Evolutionary conservation across 2,888 invertebrate genomes (phyloP).

Genomic region (Dolichomitus sp.): DNA sequence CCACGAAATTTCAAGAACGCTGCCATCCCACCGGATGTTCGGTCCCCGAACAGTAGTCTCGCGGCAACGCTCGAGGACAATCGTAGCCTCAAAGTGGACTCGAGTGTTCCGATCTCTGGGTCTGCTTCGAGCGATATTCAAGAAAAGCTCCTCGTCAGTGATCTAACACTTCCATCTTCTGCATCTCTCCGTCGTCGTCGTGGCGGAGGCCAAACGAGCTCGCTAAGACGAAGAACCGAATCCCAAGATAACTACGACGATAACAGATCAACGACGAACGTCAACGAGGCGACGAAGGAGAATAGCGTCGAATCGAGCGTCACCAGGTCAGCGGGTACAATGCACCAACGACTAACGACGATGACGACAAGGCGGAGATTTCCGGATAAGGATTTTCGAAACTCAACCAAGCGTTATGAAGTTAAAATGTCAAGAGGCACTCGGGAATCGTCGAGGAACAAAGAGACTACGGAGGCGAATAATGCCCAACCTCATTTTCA

Average conservation of each 20-base stretch:
- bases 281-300: neutral
- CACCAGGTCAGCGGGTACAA: constrained; percentile 54
- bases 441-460: constrained; percentile 27
- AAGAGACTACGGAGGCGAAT: constrained; percentile 1
- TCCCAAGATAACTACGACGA: constrained; percentile 25
- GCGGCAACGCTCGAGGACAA: constrained; percentile 12
- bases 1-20: constrained; percentile 27
- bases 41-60: neutral
- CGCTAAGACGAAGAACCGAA: constrained; percentile 32
- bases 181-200: constrained; percentile 9
- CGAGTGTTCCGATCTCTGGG: constrained; percentile 2
- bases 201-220: constrained; percentile 36
- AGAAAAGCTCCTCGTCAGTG: constrained; percentile 32
- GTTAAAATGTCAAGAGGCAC: constrained; percentile 23
- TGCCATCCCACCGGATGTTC: constrained; percentile 18
- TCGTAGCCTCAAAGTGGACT: constrained; percentile 15
- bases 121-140: constrained; percentile 18
- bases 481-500: constrained; percentile 6
- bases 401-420: constrained; percentile 26
- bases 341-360: constrained; percentile 46
- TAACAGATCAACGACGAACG: constrained; percentile 38
- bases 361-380: constrained; percentile 5
- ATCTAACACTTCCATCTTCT: constrained; percentile 5
- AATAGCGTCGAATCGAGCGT: constrained; percentile 25
- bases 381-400: constrained; percentile 26